Evolutionary conservation across 2,113 vertebrate genomes (phyloP).

Genomic region (Podocnemis expansa): DNA sequence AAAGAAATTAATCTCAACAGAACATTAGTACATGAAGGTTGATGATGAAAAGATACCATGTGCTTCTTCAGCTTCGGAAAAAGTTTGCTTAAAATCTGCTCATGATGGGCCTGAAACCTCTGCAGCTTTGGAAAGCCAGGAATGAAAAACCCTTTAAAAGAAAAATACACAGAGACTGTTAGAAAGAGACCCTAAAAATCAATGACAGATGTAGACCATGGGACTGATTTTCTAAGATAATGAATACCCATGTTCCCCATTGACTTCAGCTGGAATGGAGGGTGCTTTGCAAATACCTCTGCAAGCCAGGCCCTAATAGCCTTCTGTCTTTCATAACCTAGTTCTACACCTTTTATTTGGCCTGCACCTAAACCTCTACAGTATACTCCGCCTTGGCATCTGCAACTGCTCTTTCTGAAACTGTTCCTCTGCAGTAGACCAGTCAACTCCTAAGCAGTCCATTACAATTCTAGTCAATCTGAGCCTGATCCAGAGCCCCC

Average conservation of each 20-base stretch:
- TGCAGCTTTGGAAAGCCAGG: constrained; percentile 93
- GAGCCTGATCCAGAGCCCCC: not conserved
- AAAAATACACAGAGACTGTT: constrained; percentile 28
- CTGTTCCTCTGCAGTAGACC: not conserved
- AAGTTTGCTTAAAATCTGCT: constrained; percentile 89
- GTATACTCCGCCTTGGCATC: no score
- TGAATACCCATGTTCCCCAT: accelerated
- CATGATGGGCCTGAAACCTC: constrained; percentile 90
- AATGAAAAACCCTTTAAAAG: constrained; percentile 85
- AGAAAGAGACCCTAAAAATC: not conserved
- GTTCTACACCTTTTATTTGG: not conserved
- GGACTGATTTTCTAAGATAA: not conserved
- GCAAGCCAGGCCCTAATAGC: no score
- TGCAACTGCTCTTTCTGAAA: not conserved
- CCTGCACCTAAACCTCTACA: not conserved
- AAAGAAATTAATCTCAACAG: not conserved
- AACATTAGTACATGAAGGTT: not conserved
- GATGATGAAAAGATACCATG: constrained; percentile 76
- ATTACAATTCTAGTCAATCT: not conserved
- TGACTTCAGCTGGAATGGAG: not conserved
- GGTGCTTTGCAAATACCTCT: accelerated
- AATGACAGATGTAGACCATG: accelerated
- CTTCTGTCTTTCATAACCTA: not conserved
- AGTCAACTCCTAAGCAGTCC: not conserved
- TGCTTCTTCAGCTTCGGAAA: constrained; percentile 92